Base-by-base conservation (phyloP, 2,888 invertebrate genomes). In the Sinopyrophorus schimmeli region DNA sequence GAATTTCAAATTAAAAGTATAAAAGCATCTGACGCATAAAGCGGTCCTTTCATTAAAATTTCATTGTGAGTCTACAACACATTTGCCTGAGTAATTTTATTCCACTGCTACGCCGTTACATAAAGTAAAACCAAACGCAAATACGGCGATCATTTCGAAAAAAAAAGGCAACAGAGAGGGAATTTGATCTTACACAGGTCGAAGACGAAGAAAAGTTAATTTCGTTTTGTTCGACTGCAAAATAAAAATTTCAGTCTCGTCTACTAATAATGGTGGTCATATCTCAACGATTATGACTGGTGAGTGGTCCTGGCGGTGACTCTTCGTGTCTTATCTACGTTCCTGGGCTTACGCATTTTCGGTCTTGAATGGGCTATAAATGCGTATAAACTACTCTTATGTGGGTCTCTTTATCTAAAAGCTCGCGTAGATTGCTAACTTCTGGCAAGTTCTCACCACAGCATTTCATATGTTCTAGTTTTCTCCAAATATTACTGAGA, bases 321-420 rank as follows among this genome's bases (percentile, higher is more conserved):
- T 46, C 38, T 32, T 38, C 39, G 46, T 26, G 43, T 46, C 60
- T 57, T 60, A 61, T 60, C 62, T 58, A 30, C 49, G 47, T 59
- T 58, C 48, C 53, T 53, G 48, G 34, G 59, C 56, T 59, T 61
- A 59, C 46, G 46, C 59, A 60, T 57, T 60, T 59, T 59, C 55
- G 55, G 57, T 53, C 55, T 52, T 57, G 58, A 61, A 63, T 57
- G 54, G 55, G 53, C 59, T 54, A 59, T 63, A 61, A 63, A 63
- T 57, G 60, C 55, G 59, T 55, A 63, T 57, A 59, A 60, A 61
- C 60, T 58, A 58, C 59, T 53, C 59, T 60, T 58, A 57, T 59
- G 62, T 51, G 61, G 59, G 59, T 54, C 49, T 54, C 52, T 55
- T 60, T 59, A 60, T 59, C 59, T 58, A 47, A 48, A 41, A 43